A percentile compares a stretch with the other conserved stretches of the same genome.
Conservation (phyloP, 2,888 invertebrate genomes). For the Limenitis camilla region DNA sequence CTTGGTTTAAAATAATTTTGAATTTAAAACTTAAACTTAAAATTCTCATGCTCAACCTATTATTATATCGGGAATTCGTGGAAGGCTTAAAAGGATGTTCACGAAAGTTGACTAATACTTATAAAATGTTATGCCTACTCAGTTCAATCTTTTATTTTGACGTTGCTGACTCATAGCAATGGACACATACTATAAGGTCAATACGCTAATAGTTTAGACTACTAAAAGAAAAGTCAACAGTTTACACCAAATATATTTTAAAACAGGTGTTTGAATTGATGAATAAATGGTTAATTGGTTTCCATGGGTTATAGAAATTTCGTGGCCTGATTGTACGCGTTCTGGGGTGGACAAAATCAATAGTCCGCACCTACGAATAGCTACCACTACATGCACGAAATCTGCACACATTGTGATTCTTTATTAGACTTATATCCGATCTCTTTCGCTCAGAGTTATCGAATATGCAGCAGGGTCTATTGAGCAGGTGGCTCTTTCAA, state of each 20-base stretch:
- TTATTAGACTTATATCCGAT: constrained; percentile 55
- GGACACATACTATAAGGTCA: not conserved
- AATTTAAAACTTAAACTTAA: constrained; percentile 33
- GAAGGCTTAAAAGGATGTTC: constrained; percentile 41
- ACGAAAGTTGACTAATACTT: constrained; percentile 31
- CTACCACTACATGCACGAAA: constrained; percentile 53
- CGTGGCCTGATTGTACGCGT: constrained; percentile 37
- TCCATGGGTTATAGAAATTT: constrained; percentile 40
- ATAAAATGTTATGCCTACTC: constrained; percentile 10
- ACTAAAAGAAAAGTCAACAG: no score
- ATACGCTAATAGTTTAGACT: no score
- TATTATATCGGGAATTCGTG: constrained; percentile 59
- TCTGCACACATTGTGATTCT: constrained; percentile 66
- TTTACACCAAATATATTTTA: not conserved
- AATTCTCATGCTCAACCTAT: constrained; percentile 49
- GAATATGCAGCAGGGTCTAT: no score
- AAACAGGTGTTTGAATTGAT: constrained; percentile 52
- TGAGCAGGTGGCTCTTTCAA: constrained; percentile 52
- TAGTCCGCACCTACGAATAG: constrained; percentile 64
- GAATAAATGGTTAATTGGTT: constrained; percentile 49
- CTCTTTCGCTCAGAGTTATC: constrained; percentile 44
- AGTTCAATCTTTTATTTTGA: constrained; percentile 2
- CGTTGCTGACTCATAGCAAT: constrained; percentile 1
- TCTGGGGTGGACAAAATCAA: constrained; percentile 73
- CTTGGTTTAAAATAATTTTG: no score